A percentile compares a stretch with the other conserved stretches of the same genome.
Conservation (phyloP, 2,797 vertebrate species). For the Schizopygopsis pylzovi region DNA sequence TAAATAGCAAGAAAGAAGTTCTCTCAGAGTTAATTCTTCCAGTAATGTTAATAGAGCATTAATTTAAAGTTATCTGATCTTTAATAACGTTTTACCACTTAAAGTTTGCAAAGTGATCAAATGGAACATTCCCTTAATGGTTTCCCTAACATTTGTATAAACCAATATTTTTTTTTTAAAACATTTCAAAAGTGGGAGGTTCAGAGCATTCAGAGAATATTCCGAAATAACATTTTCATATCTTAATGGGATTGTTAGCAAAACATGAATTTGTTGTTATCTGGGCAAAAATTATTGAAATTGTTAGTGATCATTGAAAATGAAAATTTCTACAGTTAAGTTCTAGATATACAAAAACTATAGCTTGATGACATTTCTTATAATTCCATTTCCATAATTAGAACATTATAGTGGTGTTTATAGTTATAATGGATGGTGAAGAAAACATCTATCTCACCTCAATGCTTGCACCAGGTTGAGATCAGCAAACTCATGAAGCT, state of each 20-base stretch:
- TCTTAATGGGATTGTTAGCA: not conserved
- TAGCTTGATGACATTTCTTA: not conserved
- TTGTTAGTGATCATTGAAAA: not conserved
- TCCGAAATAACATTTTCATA: not conserved
- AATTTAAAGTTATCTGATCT: not conserved
- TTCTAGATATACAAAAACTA: not conserved
- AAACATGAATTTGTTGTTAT: not conserved
- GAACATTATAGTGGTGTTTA: not conserved
- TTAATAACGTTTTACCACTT: not conserved
- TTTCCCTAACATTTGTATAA: not conserved
- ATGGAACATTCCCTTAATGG: not conserved
- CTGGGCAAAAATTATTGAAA: not conserved
- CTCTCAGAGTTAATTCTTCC: not conserved
- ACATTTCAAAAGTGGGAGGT: not conserved
- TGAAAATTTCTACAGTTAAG: not conserved
- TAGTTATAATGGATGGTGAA: not conserved
- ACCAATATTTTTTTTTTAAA: not conserved
- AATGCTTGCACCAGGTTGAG: slow-evolving; percentile 95
- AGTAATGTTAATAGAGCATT: not conserved
- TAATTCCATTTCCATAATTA: not conserved
- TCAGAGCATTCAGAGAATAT: not conserved
- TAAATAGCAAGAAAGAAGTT: not conserved
- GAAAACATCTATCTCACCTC: slow-evolving; percentile 77
- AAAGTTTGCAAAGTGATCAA: not conserved
- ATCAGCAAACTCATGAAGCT: slow-evolving; percentile 97